Evolutionary conservation across 2,888 invertebrate species (phyloP).

Genomic region (Troides helena): DNA sequence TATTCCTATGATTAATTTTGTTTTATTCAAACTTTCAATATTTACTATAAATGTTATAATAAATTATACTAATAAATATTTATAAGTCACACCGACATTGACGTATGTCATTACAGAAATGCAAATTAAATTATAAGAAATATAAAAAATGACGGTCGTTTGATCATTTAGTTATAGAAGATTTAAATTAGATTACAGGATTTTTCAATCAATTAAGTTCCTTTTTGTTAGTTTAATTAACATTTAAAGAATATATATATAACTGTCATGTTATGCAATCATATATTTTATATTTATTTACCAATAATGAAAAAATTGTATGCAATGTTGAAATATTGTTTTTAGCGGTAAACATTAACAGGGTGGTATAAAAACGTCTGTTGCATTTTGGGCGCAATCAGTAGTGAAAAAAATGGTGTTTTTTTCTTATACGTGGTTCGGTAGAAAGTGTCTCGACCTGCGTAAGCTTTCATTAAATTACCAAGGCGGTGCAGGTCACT

Average conservation of each 20-base stretch:
- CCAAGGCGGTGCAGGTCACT: slow-evolving; percentile 68
- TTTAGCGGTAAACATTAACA: slow-evolving; percentile 49
- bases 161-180: slow-evolving; percentile 11
- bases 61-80: slow-evolving; percentile 73
- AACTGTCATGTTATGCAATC: not conserved
- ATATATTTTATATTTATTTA: not conserved
- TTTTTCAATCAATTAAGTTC: slow-evolving; percentile 20
- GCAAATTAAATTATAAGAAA: slow-evolving; percentile 57
- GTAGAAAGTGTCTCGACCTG: slow-evolving; percentile 77
- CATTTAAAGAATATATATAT: slow-evolving; percentile 1
- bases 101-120: slow-evolving; percentile 65
- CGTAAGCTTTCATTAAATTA: slow-evolving; percentile 73
- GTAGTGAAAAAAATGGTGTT: slow-evolving; percentile 76
- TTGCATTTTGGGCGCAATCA: slow-evolving; percentile 77
- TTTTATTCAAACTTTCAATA: slow-evolving; percentile 60
- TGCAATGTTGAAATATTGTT: slow-evolving; percentile 40
- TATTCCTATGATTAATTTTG: slow-evolving; percentile 57
- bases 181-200: slow-evolving; percentile 27
- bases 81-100: slow-evolving; percentile 56
- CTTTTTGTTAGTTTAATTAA: slow-evolving; percentile 7
- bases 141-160: slow-evolving; percentile 48
- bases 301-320: not conserved
- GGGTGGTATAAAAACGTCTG: slow-evolving; percentile 75
- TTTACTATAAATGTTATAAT: slow-evolving; percentile 62
- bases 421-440: slow-evolving; percentile 45